Evolutionary conservation across 2,113 vertebrate genomes (phyloP), one percentile per base, ranked within the genome.

Genomic region (Telmatochromis sp.): DNA sequence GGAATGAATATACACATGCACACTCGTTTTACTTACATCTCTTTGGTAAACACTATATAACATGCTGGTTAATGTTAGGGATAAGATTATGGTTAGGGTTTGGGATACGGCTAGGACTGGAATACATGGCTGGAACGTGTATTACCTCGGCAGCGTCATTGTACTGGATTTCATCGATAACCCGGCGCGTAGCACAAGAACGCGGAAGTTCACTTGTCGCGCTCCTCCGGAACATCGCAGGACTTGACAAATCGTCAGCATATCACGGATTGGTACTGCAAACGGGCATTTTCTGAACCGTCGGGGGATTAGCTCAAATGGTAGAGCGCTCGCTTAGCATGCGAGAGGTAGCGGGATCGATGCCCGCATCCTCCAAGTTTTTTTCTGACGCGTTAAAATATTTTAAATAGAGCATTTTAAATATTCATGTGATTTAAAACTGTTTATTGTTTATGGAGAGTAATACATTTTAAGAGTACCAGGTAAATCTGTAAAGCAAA

Each of bases 241-340:
- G 57, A 60, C 57, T 17, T 60, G 57, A 60, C 28, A 31, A 33
- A 60, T 60, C 8, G 8, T 10, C 28, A 1, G 8, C 26, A 60
- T 10, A 33, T 60, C 15, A 60, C 8, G 15, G 28, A 0, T 17
- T 60, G 15, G 9, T 9, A 19, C 14, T 4, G 28, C 2, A 0
- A 10, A 60, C 8, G 2, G 57, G 1, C 0, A 0, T 0, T 0
- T 2, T 1, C 0, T 1, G 0, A 6, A 4, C 0, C 1, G 1
- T 3, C 0, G 55, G 55, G 95, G 94, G 94, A 96, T 96, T 93
- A 94, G 95, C 95, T 96, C 92, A 97, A 94, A 97, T 96, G 94
- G 96, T 96, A 96, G 94, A 96, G 97, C 95, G 94, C 92, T 96
- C 94, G 92, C 96, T 97, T 96, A 95, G 94, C 90, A 95, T 96